Evolutionary conservation across 2,888 invertebrate species (phyloP), one percentile per base, ranked within the genome.

Genomic region (Agelastica alni): DNA sequence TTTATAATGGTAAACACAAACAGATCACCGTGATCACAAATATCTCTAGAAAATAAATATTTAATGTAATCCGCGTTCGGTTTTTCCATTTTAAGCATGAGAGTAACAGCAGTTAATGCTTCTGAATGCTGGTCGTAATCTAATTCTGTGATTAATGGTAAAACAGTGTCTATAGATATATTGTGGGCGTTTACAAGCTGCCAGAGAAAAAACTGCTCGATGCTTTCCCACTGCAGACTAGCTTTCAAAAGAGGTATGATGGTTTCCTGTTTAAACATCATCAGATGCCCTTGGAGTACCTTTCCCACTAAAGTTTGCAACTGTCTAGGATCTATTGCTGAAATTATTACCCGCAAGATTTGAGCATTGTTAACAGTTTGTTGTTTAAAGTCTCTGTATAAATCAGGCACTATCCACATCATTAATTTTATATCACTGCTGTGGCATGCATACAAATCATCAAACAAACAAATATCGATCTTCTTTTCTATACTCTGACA

Each of bases 151-250:
- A 90, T 77, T 63, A 89, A 79, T 28, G 93, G 89, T 70, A 93
- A 78, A 61, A 96, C 87, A 71, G 90, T 88, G 70, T 95, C 94
- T n/a, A 95, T 85, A 47, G 93, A 89, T 72, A 96, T 90, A 75
- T 94, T 93, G 75, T 97, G 97, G 32, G 96, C 96, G 62, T 90
- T 87, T 42, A 97, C 85, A 53, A 99, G 81, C 77, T 97, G 96
- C 98, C 98, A 99, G 37, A 98, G 83, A 75, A 95, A 96, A 74
- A 93, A 89, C 77, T 99, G 98, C 76, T 98, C 97, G 67, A 96
- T 93, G 2, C 96, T 96, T 78, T 98, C 97, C 94, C 97, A 99
- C 52, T 86, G 85, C 51, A 98, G 80, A 70, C 94, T 96, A 34
- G 89, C 87, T 56, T 88, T 89, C 65, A 92, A 77, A 75, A 92